These are phyloP conservation scores for Agonopterix arenella DNA, from an alignment of 2,888 invertebrate species.

Conservation along the genomic window DNA sequence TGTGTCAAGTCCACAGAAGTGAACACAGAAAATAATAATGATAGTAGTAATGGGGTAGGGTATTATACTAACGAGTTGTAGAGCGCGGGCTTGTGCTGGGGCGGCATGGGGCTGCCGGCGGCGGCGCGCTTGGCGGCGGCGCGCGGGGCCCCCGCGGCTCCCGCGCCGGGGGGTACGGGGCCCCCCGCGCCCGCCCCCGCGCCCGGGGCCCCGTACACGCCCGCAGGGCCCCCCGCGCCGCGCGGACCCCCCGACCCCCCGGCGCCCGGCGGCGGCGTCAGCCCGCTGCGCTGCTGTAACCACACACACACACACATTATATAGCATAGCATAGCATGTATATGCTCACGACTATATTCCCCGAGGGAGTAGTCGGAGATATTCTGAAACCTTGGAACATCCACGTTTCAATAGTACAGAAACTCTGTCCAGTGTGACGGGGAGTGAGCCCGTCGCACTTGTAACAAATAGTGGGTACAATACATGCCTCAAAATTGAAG, in stretches of 20 bases:
- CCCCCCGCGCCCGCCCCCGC: constrained; percentile 67
- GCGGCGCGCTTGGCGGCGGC: constrained; percentile 35
- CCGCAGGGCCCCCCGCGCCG: constrained; percentile 12
- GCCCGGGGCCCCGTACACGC: constrained; percentile 54
- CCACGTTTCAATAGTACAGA: too few relatives aligned
- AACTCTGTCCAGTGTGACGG: too few relatives aligned
- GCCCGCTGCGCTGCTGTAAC: constrained; percentile 77
- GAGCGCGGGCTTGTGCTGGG: constrained; percentile 73
- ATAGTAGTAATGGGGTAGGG: too few relatives aligned
- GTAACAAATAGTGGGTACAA: too few relatives aligned
- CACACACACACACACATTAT: background rate
- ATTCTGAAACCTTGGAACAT: too few relatives aligned
- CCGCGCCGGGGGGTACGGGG: constrained; percentile 23
- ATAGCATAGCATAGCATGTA: too few relatives aligned
- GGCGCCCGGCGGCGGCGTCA: constrained; percentile 62
- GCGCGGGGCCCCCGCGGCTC: constrained; percentile 17
- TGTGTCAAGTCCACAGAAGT: too few relatives aligned
- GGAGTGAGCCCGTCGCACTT: too few relatives aligned
- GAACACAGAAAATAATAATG: too few relatives aligned
- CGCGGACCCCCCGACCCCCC: constrained; percentile 57
- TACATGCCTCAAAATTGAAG: too few relatives aligned
- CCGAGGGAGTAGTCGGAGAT: too few relatives aligned
- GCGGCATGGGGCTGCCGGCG: constrained; percentile 63
- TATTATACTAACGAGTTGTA: constrained; percentile 27
- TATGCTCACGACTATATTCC: too few relatives aligned